A percentile compares a stretch with the other conserved stretches of the same genome.
phyloP scores from a whole-genome alignment of 2,888 invertebrate species.

The Zhuqinia jingwanae region DNA sequence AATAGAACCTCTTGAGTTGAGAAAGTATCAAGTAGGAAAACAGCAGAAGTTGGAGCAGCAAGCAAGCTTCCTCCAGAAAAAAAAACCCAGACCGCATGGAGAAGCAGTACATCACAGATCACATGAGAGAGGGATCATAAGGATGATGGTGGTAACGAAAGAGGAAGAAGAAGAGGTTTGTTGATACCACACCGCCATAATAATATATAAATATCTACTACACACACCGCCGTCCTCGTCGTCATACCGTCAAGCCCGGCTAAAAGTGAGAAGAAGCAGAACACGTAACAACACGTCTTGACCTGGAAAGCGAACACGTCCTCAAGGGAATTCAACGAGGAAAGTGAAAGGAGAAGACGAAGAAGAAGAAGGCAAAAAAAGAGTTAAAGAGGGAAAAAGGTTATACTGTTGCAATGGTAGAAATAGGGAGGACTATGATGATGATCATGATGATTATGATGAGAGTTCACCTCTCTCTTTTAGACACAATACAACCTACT shows the following conservation, averaged over 20 bases:
- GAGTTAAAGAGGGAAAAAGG: not conserved
- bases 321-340: constrained; percentile 51
- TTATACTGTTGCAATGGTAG: not conserved
- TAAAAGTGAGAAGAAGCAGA: constrained; percentile 47
- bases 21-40: not conserved
- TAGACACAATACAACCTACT: not conserved
- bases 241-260: not conserved
- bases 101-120: constrained; percentile 15
- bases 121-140: constrained; percentile 7
- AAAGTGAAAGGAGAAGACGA: constrained; percentile 15
- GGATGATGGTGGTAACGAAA: not conserved
- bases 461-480: not conserved
- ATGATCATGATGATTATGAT: no score
- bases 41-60: no score
- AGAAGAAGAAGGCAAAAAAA: constrained; percentile 2
- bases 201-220: no score
- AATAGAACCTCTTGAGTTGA: no score
- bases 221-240: not conserved
- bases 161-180: constrained; percentile 13
- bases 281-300: constrained; percentile 63
- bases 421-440: no score
- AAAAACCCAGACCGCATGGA: not conserved
- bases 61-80: no score
- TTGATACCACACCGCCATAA: not conserved
- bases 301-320: constrained; percentile 69